A percentile compares a stretch with the other conserved stretches of the same genome.
Conservation (phyloP, 2,888 invertebrate species). For the Heliconius ismenius region DNA sequence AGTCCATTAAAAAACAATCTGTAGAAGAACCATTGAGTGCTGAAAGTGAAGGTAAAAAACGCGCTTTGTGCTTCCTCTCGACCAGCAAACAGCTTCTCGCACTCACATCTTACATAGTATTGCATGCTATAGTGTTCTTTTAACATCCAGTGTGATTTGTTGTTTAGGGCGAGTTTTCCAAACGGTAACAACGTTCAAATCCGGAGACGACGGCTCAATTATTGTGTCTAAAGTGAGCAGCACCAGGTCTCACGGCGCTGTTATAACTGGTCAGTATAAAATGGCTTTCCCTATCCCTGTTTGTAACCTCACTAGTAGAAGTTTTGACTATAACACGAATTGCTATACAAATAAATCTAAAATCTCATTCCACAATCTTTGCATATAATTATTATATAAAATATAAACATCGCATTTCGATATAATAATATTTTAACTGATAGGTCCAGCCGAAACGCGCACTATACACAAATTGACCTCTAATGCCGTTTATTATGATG, state of each 20-base stretch:
- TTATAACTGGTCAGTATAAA: slow-evolving; percentile 83
- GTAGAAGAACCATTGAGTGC: slow-evolving; percentile 77
- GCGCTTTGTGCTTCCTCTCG: slow-evolving; percentile 69
- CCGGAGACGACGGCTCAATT: slow-evolving; percentile 73
- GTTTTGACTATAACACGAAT: slow-evolving; percentile 43
- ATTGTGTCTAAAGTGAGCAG: slow-evolving; percentile 83
- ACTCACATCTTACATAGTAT: slow-evolving; percentile 62
- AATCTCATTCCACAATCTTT: slow-evolving; percentile 53
- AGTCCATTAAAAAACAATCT: slow-evolving; percentile 72
- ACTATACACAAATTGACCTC: slow-evolving; percentile 85
- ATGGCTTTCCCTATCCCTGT: slow-evolving; percentile 65
- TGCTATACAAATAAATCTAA: slow-evolving; percentile 46
- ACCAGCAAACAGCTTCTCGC: slow-evolving; percentile 72
- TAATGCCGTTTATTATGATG: slow-evolving; percentile 81
- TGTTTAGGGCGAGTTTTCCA: slow-evolving; percentile 81
- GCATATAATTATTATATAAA: slow-evolving; percentile 54
- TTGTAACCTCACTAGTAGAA: slow-evolving; percentile 44
- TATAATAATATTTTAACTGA: slow-evolving; percentile 77
- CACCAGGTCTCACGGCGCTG: slow-evolving; percentile 83
- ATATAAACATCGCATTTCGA: slow-evolving; percentile 56
- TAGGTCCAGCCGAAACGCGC: slow-evolving; percentile 86
- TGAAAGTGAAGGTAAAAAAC: slow-evolving; percentile 77
- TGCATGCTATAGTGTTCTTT: slow-evolving; percentile 72
- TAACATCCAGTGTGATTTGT: slow-evolving; percentile 79
- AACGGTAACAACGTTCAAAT: slow-evolving; percentile 81